A percentile compares a stretch with the other conserved stretches of the same genome.
Evolutionary conservation across 2,113 vertebrate species (phyloP).

Genomic region (Corythornis cristatus): DNA sequence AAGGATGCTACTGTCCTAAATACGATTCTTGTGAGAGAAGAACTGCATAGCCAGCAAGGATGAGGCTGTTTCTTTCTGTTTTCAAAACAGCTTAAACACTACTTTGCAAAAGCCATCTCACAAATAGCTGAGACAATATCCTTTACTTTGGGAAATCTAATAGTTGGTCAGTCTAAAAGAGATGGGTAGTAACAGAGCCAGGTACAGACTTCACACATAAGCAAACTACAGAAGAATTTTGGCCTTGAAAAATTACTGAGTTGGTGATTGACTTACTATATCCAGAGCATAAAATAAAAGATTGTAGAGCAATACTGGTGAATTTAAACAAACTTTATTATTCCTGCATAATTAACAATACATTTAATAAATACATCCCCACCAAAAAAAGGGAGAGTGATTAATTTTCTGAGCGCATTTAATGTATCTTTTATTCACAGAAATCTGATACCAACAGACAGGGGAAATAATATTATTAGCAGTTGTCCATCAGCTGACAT

Average conservation of each 20-base stretch:
- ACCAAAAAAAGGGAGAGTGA: not conserved
- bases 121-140: not conserved
- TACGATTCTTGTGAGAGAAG: not conserved
- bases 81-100: not conserved
- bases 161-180: not conserved
- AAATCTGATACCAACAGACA: not conserved
- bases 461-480: not conserved
- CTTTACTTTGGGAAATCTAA: not conserved
- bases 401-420: not conserved
- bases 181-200: not conserved
- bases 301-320: not conserved
- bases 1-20: not conserved
- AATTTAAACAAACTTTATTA: not conserved
- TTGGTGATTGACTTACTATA: not conserved
- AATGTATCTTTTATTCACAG: not conserved
- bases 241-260: not conserved
- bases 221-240: not conserved
- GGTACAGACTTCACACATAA: not conserved
- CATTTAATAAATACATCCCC: not conserved
- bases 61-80: not conserved
- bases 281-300: not conserved
- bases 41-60: not conserved
- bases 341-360: not conserved
- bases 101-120: not conserved
- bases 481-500: not conserved